Evolutionary conservation across 2,888 invertebrate species (phyloP).

Genomic region (Ramazzottius varieornatus): DNA sequence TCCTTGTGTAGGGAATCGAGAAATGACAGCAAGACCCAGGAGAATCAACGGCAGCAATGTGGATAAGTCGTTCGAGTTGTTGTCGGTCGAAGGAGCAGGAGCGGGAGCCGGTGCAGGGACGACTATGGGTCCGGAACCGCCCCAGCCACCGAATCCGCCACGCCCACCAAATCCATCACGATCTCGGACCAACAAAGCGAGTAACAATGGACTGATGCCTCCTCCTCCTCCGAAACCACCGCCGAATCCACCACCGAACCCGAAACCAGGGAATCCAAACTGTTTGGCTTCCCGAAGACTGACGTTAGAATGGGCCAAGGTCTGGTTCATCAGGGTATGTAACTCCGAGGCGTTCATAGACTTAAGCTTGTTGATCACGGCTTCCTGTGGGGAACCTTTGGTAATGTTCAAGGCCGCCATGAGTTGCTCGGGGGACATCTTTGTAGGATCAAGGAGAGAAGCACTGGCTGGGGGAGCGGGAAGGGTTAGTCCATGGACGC

Average conservation of each 20-base stretch:
- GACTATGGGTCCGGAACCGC: background rate
- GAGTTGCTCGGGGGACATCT: no score
- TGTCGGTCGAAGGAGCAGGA: background rate
- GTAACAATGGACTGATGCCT: background rate
- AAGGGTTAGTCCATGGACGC: no score
- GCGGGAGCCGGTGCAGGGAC: background rate
- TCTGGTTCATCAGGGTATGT: background rate
- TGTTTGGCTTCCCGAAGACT: background rate
- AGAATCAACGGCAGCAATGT: background rate
- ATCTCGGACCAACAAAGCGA: background rate
- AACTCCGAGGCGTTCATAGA: background rate
- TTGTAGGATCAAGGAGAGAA: no score
- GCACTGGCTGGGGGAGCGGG: no score
- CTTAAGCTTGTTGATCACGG: no score
- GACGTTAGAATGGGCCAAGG: background rate
- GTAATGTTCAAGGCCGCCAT: no score
- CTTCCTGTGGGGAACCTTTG: no score
- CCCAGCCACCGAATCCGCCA: background rate
- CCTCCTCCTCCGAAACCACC: background rate
- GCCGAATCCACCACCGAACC: no score
- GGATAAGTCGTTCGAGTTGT: background rate
- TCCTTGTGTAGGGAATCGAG: background rate
- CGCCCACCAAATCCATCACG: background rate
- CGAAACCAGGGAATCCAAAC: background rate
- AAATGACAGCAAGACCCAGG: background rate